Evolutionary conservation across 1,140 invertebrate species (phyloP), one percentile per base, ranked within the genome.

Genomic region (Panagrolaimus sp.): DNA sequence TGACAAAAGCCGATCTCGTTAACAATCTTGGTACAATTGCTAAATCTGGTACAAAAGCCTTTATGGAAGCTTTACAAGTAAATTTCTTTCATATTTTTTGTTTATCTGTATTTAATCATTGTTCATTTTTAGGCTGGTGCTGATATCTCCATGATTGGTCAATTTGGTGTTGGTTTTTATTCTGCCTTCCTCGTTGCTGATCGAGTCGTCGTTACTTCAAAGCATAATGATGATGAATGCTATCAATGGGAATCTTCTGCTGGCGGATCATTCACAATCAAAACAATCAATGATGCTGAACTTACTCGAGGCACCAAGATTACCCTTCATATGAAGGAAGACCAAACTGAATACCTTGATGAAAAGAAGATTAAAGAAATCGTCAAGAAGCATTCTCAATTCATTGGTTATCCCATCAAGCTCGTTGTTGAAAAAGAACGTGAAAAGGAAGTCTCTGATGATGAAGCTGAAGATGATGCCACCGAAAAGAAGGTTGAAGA

Each of bases 381-480:
- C 43, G 92, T 98, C 1, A 97, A 96, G 88, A 98, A 98, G 81
- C 94, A 98, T 85, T 96, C 93, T 8, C 94, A 98, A 85, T 98
- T 98, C 85, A 98, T 98, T 86, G 94, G 94, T 43, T 98, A 98
- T 84, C 95, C 96, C 2, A 98, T 98, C 85, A 95, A 95, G 83
- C 86, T 98, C 67, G 67, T 83, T 32, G 91, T 94, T 0, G 90
- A 96, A 84, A 95, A 94, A 84, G 92, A 94, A 84, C 89, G 93
- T 62, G 91, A 97, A 77, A 96, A 97, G 88, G 85, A 69, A 78
- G 86, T 77, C 76, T 84, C 75, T 38, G 88, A 90, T 72, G 84
- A 17, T 83, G 86, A 78, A 74, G 84, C 65, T 90, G n/a, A n/a
- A n/a, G n/a, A n/a, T n/a, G n/a, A n/a, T n/a, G n/a, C n/a, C n/a